Base-by-base conservation (phyloP, 2,113 vertebrate genomes). In the Sakesphorus luctuosus region DNA sequence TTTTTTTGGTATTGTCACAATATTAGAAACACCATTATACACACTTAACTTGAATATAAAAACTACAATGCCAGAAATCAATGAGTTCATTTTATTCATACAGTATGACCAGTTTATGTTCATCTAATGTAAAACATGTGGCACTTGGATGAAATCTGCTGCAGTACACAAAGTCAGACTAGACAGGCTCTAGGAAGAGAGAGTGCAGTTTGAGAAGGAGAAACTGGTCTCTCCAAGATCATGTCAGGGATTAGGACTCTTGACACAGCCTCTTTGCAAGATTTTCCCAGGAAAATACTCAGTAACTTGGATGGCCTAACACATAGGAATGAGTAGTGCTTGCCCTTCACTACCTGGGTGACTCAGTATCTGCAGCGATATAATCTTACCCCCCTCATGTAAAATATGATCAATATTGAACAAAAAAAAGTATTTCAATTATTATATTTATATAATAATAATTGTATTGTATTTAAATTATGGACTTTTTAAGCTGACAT, bases 21-120 rank as follows among this genome's bases (percentile, higher is more conserved):
- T 83, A 93, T 92, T 92, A 95, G 84, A 93, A 93, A 93, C 84
- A 55, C n/a, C 76, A 38, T 73, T 92, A 68, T 65, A 79, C 79
- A 88, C 89, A 93, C 40, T 85, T 88, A 49, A 95, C 85, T 94
- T 25, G 14, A 95, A 72, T 77, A 91, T 71, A 79, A 92, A 93
- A 96, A 55, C 66, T 92, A 82, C 95, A 94, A 82, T 91, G 78
- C 67, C 93, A 94, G 81, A 95, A 96, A 94, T 91, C 93, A 95
- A 87, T 91, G 89, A 87, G 84, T 79, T 87, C 14, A 1, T 89
- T 96, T 95, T 94, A 94, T 96, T 96, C 78, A 65, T 90, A 85
- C 94, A 96, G 82, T 83, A 94, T 78, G 96, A 95, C 84, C 89
- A 84, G 74, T 87, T 97, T 96, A 96, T 95, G 85, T 91, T 96